These are phyloP conservation scores for Tetramorium bicarinatum DNA, from an alignment of 2,888 invertebrate species.

Conservation along the genomic window DNA sequence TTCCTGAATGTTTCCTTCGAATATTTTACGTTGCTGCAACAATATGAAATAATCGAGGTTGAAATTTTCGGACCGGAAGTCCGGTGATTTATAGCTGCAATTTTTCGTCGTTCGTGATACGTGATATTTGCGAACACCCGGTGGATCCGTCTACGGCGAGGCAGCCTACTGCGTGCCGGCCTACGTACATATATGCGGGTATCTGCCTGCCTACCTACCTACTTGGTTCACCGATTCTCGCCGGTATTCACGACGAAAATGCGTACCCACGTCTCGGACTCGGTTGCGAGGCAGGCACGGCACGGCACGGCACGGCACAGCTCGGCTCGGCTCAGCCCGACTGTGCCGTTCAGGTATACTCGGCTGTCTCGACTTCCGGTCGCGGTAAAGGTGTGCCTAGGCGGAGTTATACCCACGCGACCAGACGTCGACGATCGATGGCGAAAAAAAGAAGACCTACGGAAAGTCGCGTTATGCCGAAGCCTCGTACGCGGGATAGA, in stretches of 20 bases:
- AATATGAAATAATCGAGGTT: not conserved
- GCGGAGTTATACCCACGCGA: conserved; percentile 74
- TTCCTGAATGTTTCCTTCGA: not conserved
- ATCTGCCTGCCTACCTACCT: conserved; percentile 64
- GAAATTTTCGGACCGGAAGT: not conserved
- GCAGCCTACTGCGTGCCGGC: conserved; percentile 52
- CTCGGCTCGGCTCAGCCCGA: not conserved
- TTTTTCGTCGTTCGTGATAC: not conserved
- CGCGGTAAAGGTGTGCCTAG: conserved; percentile 73
- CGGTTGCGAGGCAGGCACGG: conserved; percentile 57
- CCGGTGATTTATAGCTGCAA: not conserved
- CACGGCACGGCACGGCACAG: not conserved
- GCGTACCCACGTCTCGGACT: conserved; percentile 68
- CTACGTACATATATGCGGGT: conserved; percentile 61
- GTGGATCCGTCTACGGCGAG: conserved; percentile 29
- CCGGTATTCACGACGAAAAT: conserved; percentile 69
- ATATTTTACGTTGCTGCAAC: not conserved
- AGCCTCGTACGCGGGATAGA: conserved; percentile 17
- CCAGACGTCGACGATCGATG: conserved; percentile 66
- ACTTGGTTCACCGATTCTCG: conserved; percentile 70
- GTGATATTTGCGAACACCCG: conserved; percentile 35
- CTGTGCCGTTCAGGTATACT: conserved; percentile 69
- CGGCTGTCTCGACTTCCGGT: conserved; percentile 73
- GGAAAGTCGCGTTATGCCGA: conserved; percentile 34
- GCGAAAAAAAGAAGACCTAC: conserved; percentile 19